These are phyloP conservation scores for Pogona vitticeps DNA, from an alignment of 2,113 vertebrate species.

Conservation along the genomic window DNA sequence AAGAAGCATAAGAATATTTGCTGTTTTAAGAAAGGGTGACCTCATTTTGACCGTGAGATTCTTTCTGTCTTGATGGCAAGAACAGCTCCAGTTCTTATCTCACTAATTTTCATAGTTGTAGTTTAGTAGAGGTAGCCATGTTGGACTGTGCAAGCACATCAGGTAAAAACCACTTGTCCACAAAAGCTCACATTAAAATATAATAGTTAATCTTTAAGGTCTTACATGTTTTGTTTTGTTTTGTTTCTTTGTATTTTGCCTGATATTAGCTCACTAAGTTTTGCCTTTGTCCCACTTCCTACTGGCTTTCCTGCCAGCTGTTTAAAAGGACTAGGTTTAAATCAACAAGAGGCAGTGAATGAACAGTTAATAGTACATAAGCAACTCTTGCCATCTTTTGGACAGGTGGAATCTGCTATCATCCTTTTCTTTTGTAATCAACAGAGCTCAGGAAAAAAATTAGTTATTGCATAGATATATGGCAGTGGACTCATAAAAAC, in stretches of 20 bases:
- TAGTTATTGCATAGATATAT: not conserved
- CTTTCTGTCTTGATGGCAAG: not conserved
- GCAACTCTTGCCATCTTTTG: constrained; percentile 18
- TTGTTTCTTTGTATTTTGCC: too few species aligned
- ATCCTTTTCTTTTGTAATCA: not conserved
- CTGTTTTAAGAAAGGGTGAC: constrained; percentile 19
- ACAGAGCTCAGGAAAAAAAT: constrained; percentile 14
- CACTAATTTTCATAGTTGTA: not conserved
- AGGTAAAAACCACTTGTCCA: too few species aligned
- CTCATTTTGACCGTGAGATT: not conserved
- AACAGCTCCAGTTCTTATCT: constrained; percentile 18
- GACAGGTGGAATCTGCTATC: not conserved
- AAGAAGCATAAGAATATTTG: not conserved
- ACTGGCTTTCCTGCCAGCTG: not conserved
- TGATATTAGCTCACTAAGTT: too few species aligned
- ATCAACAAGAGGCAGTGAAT: not conserved
- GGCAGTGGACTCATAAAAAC: not conserved
- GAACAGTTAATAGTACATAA: not conserved
- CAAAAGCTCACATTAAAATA: too few species aligned
- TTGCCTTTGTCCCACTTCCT: not conserved
- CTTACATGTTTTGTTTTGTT: too few species aligned
- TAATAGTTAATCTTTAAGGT: too few species aligned
- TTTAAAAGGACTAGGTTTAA: constrained; percentile 42
- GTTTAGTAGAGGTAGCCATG: too few species aligned
- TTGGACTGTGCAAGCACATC: too few species aligned